Conservation (phyloP, 2,888 invertebrate genomes). For the Tupiocoris notatus region DNA sequence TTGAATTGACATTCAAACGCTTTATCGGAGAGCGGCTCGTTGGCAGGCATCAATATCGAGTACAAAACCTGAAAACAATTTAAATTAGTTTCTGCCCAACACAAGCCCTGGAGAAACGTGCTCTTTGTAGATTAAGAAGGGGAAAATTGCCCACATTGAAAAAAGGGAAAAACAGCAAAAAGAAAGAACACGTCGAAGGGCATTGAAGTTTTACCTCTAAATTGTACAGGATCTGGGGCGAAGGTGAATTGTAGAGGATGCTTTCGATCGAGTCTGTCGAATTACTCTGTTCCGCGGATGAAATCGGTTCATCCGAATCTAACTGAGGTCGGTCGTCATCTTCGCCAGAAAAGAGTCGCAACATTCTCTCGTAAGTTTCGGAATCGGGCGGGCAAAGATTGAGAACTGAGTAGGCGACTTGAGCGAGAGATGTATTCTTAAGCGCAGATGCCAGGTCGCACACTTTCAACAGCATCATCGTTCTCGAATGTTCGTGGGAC, state of each 20-base stretch:
- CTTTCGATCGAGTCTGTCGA: slow-evolving; percentile 59
- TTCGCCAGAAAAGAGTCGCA: slow-evolving; percentile 40
- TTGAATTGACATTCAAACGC: slow-evolving; percentile 69
- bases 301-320: neutral
- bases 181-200: too few relatives aligned
- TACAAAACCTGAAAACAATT: slow-evolving; percentile 70
- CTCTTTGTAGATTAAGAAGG: too few relatives aligned
- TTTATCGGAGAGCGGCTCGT: slow-evolving; percentile 73
- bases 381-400: slow-evolving; percentile 45
- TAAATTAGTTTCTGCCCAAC: neutral
- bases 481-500: slow-evolving; percentile 38
- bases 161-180: too few relatives aligned
- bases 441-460: slow-evolving; percentile 45
- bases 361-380: slow-evolving; percentile 37
- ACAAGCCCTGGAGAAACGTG: neutral
- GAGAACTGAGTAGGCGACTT: slow-evolving; percentile 46
- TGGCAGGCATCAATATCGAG: slow-evolving; percentile 87
- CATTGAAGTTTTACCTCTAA: slow-evolving; percentile 70
- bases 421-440: slow-evolving; percentile 42
- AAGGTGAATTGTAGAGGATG: slow-evolving; percentile 68
- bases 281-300: neutral
- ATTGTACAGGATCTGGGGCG: slow-evolving; percentile 74
- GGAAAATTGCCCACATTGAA: too few relatives aligned
- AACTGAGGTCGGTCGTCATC: neutral
- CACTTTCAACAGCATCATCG: slow-evolving; percentile 41